Percentiles rank a stretch among this genome's conserved stretches.
phyloP scores from a whole-genome alignment of 2,888 invertebrate species.

The Harpagoxenus sublaevis region DNA sequence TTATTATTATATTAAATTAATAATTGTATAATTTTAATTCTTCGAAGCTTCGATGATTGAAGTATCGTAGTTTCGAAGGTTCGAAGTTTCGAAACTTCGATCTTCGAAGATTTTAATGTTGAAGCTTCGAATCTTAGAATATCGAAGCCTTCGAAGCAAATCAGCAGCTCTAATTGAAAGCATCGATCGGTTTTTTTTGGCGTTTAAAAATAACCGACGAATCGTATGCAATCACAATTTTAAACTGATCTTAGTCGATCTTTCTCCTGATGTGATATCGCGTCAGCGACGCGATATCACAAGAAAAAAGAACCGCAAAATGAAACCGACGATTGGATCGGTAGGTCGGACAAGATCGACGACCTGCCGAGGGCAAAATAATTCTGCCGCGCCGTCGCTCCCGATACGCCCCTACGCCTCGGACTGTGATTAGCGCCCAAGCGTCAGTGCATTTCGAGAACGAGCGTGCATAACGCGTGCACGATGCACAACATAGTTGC shows the following conservation, averaged over 20 bases:
- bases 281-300: not conserved
- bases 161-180: not conserved
- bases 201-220: not conserved
- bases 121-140: no score
- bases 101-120: no score
- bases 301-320: not conserved
- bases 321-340: constrained; percentile 14
- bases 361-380: constrained; percentile 40
- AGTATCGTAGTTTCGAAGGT: no score
- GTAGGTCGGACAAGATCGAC: constrained; percentile 42
- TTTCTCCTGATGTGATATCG: no score
- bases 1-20: no score
- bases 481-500: constrained; percentile 35
- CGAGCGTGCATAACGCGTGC: constrained; percentile 53
- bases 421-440: constrained; percentile 57
- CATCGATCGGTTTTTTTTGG: not conserved
- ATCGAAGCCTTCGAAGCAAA: no score
- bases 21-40: no score
- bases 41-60: no score
- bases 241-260: not conserved
- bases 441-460: constrained; percentile 59
- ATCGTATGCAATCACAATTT: no score
- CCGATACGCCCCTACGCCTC: constrained; percentile 62
- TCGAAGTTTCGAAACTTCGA: no score
- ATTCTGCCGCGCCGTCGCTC: constrained; percentile 46